Evolutionary conservation across 2,113 vertebrate genomes (phyloP), one percentile per base, ranked within the genome.

Genomic region (Plectropomus leopardus): DNA sequence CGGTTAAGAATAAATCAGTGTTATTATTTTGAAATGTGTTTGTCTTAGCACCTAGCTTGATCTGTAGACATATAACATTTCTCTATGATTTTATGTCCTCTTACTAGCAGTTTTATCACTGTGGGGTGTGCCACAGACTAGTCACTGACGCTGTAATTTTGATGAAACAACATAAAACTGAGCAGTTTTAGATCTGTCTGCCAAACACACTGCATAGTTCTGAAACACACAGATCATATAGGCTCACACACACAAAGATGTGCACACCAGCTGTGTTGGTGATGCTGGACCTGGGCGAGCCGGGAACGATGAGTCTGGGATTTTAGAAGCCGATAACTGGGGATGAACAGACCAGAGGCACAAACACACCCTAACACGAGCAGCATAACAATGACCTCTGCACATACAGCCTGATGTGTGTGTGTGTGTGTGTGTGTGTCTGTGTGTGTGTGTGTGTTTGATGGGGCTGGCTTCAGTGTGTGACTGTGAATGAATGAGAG

Each of bases 371-470:
- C 23, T 11, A 16, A 71, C 72, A 66, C 21, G 60, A 78, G 68
- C 66, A 80, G 72, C 77, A 89, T 87, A 1, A 48, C 68, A 86
- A 86, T 72, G 65, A 83, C 60, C 69, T 50, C 42, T 53, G 34
- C 42, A 74, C 24, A 67, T 30, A 34, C 57, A 70, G 36, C 13
- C 30, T 48, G 48, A 3, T n/a, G 14, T 67, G 42, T 67, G 64
- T 63, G 54, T 40, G 19, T 28, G n/a, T n/a, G n/a, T n/a, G n/a
- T n/a, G n/a, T n/a, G n/a, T n/a, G n/a, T n/a, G n/a, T n/a, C n/a
- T n/a, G n/a, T n/a, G n/a, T n/a, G n/a, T n/a, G n/a, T n/a, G 14
- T 67, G 42, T 67, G 64, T 63, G 54, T 40, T 15, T 28, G 40
- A 14, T 26, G 48, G 48, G 14, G 23, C 44, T 64, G 24, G 17